These are phyloP conservation scores for Lasioglossum albipes DNA, from an alignment of 1,140 invertebrate species.

Conservation along the genomic window DNA sequence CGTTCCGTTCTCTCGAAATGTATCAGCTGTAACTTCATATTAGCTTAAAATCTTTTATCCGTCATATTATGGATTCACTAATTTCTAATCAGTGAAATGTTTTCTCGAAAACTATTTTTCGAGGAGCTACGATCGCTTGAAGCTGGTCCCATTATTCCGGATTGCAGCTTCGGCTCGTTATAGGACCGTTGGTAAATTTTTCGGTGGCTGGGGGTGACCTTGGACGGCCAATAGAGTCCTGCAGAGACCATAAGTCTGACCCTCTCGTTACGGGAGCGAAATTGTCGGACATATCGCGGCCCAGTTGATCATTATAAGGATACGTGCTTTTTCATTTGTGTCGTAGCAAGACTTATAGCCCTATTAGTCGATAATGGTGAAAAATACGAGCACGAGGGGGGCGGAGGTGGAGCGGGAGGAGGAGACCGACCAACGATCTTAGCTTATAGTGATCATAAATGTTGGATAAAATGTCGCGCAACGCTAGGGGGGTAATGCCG, in stretches of 20 bases:
- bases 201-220: not conserved
- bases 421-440: constrained; percentile 59
- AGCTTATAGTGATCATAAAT: constrained; percentile 68
- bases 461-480: constrained; percentile 66
- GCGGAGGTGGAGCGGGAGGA: too few relatives aligned
- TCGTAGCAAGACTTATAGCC: constrained; percentile 59
- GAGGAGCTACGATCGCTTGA: too few relatives aligned
- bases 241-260: not conserved
- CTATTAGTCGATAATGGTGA: constrained; percentile 70
- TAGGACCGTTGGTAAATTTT: not conserved
- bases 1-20: too few relatives aligned
- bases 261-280: constrained; percentile 11
- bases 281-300: constrained; percentile 34
- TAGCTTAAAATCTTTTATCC: too few relatives aligned
- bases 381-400: constrained; percentile 56
- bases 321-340: constrained; percentile 65
- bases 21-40: too few relatives aligned
- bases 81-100: too few relatives aligned
- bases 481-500: constrained; percentile 35
- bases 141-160: too few relatives aligned
- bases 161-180: not conserved
- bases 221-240: not conserved
- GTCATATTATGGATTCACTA: too few relatives aligned
- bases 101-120: too few relatives aligned
- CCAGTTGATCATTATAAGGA: constrained; percentile 37